Evolutionary conservation across 1,140 invertebrate species (phyloP).

Genomic region (Ceratina japonica): DNA sequence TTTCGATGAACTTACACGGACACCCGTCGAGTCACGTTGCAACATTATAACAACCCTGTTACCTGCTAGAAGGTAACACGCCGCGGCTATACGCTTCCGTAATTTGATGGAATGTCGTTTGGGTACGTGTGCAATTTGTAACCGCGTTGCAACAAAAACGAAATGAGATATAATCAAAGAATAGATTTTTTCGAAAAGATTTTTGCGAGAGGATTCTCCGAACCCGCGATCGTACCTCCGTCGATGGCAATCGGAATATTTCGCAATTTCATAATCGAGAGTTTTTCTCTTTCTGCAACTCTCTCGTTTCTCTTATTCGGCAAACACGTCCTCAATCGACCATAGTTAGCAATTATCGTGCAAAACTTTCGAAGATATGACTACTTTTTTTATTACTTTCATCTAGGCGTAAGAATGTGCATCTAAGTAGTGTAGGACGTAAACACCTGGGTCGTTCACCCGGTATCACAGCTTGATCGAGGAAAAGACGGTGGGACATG

Average conservation of each 20-base stretch:
- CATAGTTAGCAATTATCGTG: not conserved
- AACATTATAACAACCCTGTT: slow-evolving; percentile 14
- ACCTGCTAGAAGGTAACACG: not conserved
- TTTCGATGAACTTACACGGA: slow-evolving; percentile 31
- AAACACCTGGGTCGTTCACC: slow-evolving; percentile 15
- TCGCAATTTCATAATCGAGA: not conserved
- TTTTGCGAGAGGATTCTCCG: no score
- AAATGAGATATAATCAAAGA: not conserved
- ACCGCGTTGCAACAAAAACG: not conserved
- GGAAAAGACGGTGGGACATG: not conserved
- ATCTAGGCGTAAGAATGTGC: not conserved
- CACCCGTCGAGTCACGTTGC: slow-evolving; percentile 5
- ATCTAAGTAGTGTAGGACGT: not conserved
- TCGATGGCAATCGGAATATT: not conserved
- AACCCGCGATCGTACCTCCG: no score
- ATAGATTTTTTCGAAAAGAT: not conserved
- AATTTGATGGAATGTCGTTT: slow-evolving; percentile 24
- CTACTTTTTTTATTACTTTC: not conserved
- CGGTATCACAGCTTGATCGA: not conserved
- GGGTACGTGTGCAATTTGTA: slow-evolving; percentile 9
- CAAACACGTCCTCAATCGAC: not conserved
- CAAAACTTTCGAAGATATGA: no score
- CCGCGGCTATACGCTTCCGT: not conserved
- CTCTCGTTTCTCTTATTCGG: not conserved
- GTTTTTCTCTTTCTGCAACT: not conserved